Base-by-base conservation (phyloP, 1,140 invertebrate genomes). In the Diuraphis noxia region DNA sequence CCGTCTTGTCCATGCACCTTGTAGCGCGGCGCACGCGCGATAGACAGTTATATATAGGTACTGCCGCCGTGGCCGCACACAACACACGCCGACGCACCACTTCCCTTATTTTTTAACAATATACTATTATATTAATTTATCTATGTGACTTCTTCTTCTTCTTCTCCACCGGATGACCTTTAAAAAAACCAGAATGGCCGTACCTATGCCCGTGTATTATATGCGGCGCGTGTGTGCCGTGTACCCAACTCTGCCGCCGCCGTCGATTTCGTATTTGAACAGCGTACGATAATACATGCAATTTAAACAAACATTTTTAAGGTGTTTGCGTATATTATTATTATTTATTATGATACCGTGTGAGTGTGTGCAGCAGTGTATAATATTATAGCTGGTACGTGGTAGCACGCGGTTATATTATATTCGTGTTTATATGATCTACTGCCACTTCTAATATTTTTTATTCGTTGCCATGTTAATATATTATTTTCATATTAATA, bases 1-100 rank as follows among this genome's bases (percentile, higher is more conserved):
- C 72, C 88, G 72, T 72, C 72, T n/a, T 89, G 87, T 79, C 63
- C 88, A 43, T 40, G 63, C 63, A 89, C 88, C 88, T 89, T 77
- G 88, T 40, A 77, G 41, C 43, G 30, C 25, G 23, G 79, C 79
- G 79, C 79, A 81, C 21, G 79, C 79, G 79, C 79, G 40, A 8
- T 23, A 21, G 3, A 36, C 40, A n/a, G 13, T 13, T 72, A 49
- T 49, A n/a, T 43, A 23, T 49, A 72, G 2, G 56, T 72, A 72
- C 56, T n/a, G n/a, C 56, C 52, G 13, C n/a, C 19, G 13, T 9
- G 36, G 36, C 77, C 77, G 30, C 40, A n/a, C 40, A 17, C 81
- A 41, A 43, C 81, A 43, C 40, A 84, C 81, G 25, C 40, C 41
- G 25, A 30, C 41, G 38, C 40, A 3, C 41, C 82, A 85, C 82